Conservation (phyloP, 2,113 vertebrate genomes). For the Xiphophorus couchianus region DNA sequence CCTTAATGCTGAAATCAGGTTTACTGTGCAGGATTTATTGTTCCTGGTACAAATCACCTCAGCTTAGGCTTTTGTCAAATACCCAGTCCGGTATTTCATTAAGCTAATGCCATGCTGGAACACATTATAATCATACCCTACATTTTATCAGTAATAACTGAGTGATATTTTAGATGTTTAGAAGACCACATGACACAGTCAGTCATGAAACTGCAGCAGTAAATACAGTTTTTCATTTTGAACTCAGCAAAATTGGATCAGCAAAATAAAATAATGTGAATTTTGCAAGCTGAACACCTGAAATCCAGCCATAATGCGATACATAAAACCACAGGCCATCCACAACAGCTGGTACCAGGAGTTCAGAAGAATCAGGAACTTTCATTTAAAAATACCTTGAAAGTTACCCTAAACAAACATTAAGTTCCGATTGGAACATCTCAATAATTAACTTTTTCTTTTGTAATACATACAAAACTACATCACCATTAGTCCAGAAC, state of each 20-base stretch:
- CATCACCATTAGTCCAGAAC: neutral
- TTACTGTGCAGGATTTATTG: neutral
- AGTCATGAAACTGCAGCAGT: no score
- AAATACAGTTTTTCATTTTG: no score
- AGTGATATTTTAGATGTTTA: no score
- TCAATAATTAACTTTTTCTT: neutral
- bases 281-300: neutral
- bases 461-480: neutral
- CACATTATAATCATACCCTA: no score
- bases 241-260: no score
- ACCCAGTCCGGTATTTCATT: neutral
- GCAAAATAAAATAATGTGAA: neutral
- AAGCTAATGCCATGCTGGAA: no score
- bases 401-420: neutral
- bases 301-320: neutral
- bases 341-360: neutral
- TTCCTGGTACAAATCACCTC: neutral
- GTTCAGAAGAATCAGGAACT: neutral
- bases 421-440: neutral
- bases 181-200: no score
- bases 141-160: no score
- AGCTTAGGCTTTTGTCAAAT: neutral
- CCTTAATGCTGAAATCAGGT: neutral
- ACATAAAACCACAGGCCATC: neutral
- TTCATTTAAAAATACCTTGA: neutral